A percentile compares a stretch with the other conserved stretches of the same genome.
Evolutionary conservation across 2,888 invertebrate species (phyloP).

Genomic region (Lobophora halterata): DNA sequence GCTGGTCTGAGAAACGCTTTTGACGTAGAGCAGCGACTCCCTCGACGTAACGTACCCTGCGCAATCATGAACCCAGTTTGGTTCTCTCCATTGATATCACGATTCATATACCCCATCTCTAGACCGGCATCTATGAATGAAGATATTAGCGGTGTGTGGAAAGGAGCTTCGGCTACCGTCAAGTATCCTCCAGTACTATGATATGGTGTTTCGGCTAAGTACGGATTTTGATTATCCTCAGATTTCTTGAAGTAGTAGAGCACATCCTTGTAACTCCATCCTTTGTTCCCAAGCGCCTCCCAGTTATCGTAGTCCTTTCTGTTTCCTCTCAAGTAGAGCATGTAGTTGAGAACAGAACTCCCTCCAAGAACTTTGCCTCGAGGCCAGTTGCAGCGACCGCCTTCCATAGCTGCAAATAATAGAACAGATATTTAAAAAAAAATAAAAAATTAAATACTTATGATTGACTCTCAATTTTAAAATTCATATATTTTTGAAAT

Average conservation of each 20-base stretch:
- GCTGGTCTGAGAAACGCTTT: conserved; percentile 93
- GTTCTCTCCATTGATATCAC: conserved; percentile 92
- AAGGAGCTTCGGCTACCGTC: conserved; percentile 92
- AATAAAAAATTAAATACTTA: conserved; percentile 4
- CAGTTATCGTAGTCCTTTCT: conserved; percentile 94
- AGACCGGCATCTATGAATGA: conserved; percentile 91
- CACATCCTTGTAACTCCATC: conserved; percentile 92
- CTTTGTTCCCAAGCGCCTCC: conserved; percentile 92
- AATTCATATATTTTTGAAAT: too few relatives aligned
- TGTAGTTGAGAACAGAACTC: conserved; percentile 93
- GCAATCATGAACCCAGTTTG: conserved; percentile 95
- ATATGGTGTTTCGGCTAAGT: conserved; percentile 88
- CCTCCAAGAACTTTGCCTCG: conserved; percentile 96
- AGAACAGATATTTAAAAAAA: conserved; percentile 2
- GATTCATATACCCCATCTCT: conserved; percentile 91
- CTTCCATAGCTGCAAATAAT: conserved; percentile 86
- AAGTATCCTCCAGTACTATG: conserved; percentile 90
- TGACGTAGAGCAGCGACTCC: conserved; percentile 92
- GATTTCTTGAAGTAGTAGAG: conserved; percentile 94
- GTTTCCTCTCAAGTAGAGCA: conserved; percentile 95
- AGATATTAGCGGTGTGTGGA: conserved; percentile 90
- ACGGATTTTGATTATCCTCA: conserved; percentile 94
- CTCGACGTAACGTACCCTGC: conserved; percentile 88
- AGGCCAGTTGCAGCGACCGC: conserved; percentile 93
- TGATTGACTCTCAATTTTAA: too few relatives aligned